Evolutionary conservation across 2,113 vertebrate genomes (phyloP).

Genomic region (Sphaerodactylus townsendi): DNA sequence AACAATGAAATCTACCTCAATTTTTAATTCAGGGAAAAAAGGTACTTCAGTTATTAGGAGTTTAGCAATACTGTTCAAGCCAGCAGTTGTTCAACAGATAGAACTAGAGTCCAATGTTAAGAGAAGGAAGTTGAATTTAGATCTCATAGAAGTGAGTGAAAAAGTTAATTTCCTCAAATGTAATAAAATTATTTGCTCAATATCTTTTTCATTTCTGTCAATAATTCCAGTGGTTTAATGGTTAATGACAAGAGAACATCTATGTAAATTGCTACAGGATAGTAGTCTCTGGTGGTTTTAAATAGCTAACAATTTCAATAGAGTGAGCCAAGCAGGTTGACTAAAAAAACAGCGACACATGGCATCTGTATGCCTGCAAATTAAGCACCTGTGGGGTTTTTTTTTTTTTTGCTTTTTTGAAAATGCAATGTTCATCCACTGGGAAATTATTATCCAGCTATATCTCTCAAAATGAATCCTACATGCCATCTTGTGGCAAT

Average conservation of each 20-base stretch:
- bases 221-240: background rate
- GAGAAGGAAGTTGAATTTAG: background rate
- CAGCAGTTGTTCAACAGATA: background rate
- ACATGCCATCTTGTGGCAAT: background rate
- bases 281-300: background rate
- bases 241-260: background rate
- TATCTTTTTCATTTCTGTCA: fast-evolving
- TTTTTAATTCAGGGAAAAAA: too few species aligned
- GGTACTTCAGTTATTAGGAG: background rate
- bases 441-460: background rate
- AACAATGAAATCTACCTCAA: too few species aligned
- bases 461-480: background rate
- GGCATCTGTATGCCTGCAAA: background rate
- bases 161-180: background rate
- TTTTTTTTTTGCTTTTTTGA: too few species aligned
- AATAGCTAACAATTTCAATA: background rate
- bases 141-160: background rate
- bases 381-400: background rate
- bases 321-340: background rate
- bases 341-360: background rate
- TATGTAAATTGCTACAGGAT: background rate
- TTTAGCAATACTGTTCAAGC: background rate
- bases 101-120: background rate
- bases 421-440: background rate
- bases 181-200: background rate